These are phyloP conservation scores for Rhea americana DNA, from an alignment of 2,113 vertebrate genomes.

Conservation along the genomic window DNA sequence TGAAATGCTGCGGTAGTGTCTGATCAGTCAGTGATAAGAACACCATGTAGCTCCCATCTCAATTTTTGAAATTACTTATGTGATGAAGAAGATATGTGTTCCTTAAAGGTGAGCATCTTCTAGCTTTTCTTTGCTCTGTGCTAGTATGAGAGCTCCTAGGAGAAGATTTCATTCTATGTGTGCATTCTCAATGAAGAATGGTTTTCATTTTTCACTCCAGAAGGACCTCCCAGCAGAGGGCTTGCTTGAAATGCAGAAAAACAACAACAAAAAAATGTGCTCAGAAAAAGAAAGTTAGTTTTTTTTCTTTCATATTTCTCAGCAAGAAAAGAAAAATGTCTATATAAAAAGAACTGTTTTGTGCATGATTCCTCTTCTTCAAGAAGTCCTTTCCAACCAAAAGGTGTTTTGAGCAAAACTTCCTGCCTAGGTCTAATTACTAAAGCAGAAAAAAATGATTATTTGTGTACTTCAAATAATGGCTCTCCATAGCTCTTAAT, in stretches of 20 bases:
- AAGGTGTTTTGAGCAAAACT: background rate
- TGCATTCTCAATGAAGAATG: background rate
- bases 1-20: background rate
- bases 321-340: accelerated
- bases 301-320: background rate
- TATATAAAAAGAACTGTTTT: background rate
- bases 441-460: background rate
- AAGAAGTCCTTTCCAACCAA: background rate
- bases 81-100: conserved; percentile 13
- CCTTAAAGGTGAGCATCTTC: background rate
- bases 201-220: background rate
- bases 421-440: background rate
- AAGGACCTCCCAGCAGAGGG: no score
- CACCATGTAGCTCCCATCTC: background rate
- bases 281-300: background rate
- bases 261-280: background rate
- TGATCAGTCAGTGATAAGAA: background rate
- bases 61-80: background rate
- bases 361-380: background rate
- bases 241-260: background rate
- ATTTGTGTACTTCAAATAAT: background rate
- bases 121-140: background rate
- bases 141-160: background rate
- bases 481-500: background rate
- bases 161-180: background rate